Evolutionary conservation across 30 jellyfish, hydroid and myxozoan species (phyloP).

Genomic region (Hydra vulgaris): DNA sequence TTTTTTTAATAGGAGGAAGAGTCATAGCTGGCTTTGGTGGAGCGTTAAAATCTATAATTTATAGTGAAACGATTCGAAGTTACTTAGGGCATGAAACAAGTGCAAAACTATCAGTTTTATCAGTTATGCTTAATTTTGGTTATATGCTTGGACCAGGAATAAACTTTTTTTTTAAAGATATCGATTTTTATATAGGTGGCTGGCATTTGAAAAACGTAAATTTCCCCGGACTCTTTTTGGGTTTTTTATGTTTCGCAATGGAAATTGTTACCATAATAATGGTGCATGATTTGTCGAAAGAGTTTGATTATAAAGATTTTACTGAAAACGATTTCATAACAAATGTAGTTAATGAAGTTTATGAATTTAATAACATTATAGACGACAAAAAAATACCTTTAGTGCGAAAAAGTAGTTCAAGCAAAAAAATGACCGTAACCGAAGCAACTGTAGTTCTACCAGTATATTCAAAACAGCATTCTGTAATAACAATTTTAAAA

Average conservation of each 20-base stretch:
- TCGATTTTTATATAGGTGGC: not conserved
- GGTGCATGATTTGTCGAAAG: not conserved
- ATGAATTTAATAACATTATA: not conserved
- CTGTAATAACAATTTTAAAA: not conserved
- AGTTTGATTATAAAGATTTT: not conserved
- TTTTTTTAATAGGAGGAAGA: not conserved
- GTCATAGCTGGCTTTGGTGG: conserved; percentile 1
- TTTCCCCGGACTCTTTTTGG: not conserved
- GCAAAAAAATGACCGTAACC: too few species aligned
- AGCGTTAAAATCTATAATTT: not conserved
- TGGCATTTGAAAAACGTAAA: not conserved
- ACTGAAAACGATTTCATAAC: not conserved
- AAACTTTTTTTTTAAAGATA: not conserved
- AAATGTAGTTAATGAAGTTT: not conserved
- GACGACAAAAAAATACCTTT: not conserved
- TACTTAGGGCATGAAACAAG: not conserved
- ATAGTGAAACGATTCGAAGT: not conserved
- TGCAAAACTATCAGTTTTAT: not conserved
- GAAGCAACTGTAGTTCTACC: too few species aligned
- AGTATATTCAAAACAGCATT: not conserved
- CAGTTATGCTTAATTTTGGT: not conserved
- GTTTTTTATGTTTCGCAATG: not conserved
- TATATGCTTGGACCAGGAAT: not conserved
- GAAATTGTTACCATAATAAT: not conserved
- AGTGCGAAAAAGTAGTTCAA: not conserved